Evolutionary conservation across 2,797 vertebrate species (phyloP).

Genomic region (Somateria mollissima): DNA sequence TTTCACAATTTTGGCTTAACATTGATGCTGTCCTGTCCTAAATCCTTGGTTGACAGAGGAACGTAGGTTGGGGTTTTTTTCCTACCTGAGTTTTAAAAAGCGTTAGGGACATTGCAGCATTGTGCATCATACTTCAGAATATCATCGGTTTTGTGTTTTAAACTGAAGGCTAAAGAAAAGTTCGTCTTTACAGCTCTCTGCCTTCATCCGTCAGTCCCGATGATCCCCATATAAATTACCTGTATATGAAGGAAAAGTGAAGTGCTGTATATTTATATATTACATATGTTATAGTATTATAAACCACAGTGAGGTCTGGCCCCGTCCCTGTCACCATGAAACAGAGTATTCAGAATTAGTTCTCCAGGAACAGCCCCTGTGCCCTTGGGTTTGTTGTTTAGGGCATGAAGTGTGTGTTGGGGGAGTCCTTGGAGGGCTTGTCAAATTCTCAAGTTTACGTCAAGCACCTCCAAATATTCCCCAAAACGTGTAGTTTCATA

Average conservation of each 20-base stretch:
- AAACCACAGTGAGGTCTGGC: neutral
- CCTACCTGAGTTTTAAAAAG: neutral
- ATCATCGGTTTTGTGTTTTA: neutral
- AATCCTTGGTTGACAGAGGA: neutral
- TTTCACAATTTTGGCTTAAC: neutral
- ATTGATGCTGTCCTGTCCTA: rapidly evolving
- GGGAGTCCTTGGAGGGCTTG: neutral
- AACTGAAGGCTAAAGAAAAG: neutral
- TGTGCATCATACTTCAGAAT: neutral
- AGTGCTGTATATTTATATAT: too few relatives aligned
- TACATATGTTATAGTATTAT: neutral
- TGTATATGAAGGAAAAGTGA: rapidly evolving
- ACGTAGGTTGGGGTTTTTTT: rapidly evolving
- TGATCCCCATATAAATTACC: neutral
- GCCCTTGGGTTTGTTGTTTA: neutral
- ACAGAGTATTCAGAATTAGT: neutral
- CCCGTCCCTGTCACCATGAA: neutral
- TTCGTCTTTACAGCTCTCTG: neutral
- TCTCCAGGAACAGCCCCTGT: neutral
- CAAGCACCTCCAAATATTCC: neutral
- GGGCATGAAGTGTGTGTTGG: neutral
- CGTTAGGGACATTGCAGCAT: rapidly evolving
- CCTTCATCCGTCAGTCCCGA: neutral
- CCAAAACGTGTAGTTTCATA: neutral
- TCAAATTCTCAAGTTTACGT: neutral